Conservation (phyloP, 2,797 vertebrate genomes). For the Cichlasoma orientale region DNA sequence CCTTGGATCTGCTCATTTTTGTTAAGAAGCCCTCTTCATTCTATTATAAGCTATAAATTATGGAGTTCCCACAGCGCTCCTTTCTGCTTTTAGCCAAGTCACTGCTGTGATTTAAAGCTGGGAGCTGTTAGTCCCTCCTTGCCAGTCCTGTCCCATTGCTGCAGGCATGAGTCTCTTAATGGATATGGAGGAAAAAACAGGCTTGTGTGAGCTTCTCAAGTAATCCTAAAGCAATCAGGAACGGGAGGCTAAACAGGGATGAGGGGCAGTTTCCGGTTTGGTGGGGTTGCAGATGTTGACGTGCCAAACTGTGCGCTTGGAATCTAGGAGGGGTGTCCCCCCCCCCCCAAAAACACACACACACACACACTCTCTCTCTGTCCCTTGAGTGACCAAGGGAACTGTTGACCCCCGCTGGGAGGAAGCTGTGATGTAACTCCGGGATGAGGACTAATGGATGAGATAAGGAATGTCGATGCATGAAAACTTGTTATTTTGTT, state of each 20-base stretch:
- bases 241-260: slow-evolving; percentile 19
- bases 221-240: slow-evolving; percentile 65
- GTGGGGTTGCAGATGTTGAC: slow-evolving; percentile 32
- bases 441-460: slow-evolving; percentile 33
- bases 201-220: slow-evolving; percentile 59
- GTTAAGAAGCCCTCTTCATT: slow-evolving; percentile 65
- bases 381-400: slow-evolving; percentile 19
- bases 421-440: slow-evolving; percentile 64
- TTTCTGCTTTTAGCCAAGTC: slow-evolving; percentile 39
- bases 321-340: slow-evolving; percentile 49
- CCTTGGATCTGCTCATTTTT: slow-evolving; percentile 39
- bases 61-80: slow-evolving; percentile 47
- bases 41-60: slow-evolving; percentile 71
- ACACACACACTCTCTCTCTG: rapidly evolving
- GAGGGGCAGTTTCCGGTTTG: slow-evolving; percentile 43
- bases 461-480: slow-evolving; percentile 38
- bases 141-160: slow-evolving; percentile 12
- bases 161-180: slow-evolving; percentile 64
- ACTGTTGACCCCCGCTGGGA: slow-evolving; percentile 37
- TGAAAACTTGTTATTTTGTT: slow-evolving; percentile 17
- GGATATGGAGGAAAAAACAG: slow-evolving; percentile 59
- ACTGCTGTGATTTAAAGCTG: slow-evolving; percentile 65
- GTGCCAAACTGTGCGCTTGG: slow-evolving; percentile 24
- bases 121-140: slow-evolving; percentile 52
- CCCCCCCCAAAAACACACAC: rapidly evolving